Base-by-base conservation (phyloP, 2,888 invertebrate species). In the Omphaloscelis lunosa region DNA sequence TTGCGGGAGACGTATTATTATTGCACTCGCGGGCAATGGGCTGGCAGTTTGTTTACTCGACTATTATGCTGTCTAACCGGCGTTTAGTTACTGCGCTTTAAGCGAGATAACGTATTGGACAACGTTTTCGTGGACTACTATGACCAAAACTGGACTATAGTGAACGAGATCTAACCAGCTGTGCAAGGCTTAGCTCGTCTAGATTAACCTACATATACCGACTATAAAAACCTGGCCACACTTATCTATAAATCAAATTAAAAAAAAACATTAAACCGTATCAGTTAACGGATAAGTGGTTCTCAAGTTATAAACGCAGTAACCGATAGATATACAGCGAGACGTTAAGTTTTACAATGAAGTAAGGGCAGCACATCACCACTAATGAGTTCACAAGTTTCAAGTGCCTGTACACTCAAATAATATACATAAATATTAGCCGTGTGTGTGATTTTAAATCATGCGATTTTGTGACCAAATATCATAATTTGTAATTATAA, bases 21-120 rank as follows among this genome's bases (percentile, higher is more conserved):
- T 85, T 85, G 86, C 82, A 77, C 72, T 85, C 78, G 83, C 74
- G 74, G 78, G 83, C 85, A 83, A 72, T 85, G 77, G 85, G 69
- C 78, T 72, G 82, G 83, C 74, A 83, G 82, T 83, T 85, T 83
- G 86, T 83, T 74, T 83, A 72, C 74, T 82, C 78, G 72, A 66
- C 82, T 82, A 82, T 83, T 85, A 84, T 75, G 69, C 72, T 75
- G 82, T 84, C 81, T 84, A 82, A 82, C 75, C 17, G 61, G 82
- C 75, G 81, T 80, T 84, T 82, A 82, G 75, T 82, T 58, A 83
- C 71, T 56, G 67, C 75, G 23, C 76, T 75, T 75, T 66, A 61
- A 39, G 27, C 58, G 80, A 79, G 85, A 84, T 80, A 82, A 75
- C 58, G 51, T 80, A 80, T 72, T 75, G 75, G 85, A 61, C 75